Evolutionary conservation across 53 echinoderm and acorn worm genomes (phyloP), one percentile per base, ranked within the genome.

Genomic region (Glandiceps talaboti): DNA sequence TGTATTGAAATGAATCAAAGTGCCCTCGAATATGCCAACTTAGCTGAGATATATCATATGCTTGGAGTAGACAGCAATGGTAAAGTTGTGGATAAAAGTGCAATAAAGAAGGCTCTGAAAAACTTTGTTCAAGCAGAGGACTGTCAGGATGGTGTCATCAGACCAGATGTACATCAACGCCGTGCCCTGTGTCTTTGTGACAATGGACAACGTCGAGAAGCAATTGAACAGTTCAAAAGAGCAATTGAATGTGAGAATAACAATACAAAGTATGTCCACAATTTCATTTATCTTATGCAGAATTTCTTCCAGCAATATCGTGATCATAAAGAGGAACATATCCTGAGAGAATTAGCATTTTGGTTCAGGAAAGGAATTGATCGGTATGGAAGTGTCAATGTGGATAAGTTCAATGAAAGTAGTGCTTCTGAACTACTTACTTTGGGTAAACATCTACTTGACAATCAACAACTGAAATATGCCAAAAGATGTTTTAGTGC

Each of bases 241-340:
- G 85, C 85, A 1, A 30, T 85, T 6, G 85, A 85, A n/a, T 85
- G 81, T 30, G 81, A 76, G 73, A 28, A 0, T 30, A n/a, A 29
- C 14, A 0, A 45, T 45, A 12, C 64, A 12, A 45, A 20, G 64
- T 20, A 45, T 45, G 64, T 45, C 6, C 6, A 45, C 6, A 45
- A 45, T 20, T 45, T 45, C 64, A 45, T 20, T 45, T 20, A 45
- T 20, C 64, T 45, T 45, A 45, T 45, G 64, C 6, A 45, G 20
- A 20, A 6, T 20, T 45, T 45, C 64, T 45, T 45, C 64, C 64
- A 20, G 20, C 6, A 45, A 20, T 45, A 45, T 20, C 64, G 64
- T 45, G 20, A 45, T 20, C 6, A 45, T 12, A 45, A 6, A 12
- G 64, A 45, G 20, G 20, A 20, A 12, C 20, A 20, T 45, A 6